Conservation (phyloP, 2,113 vertebrate species). For the Zosterops borbonicus region DNA sequence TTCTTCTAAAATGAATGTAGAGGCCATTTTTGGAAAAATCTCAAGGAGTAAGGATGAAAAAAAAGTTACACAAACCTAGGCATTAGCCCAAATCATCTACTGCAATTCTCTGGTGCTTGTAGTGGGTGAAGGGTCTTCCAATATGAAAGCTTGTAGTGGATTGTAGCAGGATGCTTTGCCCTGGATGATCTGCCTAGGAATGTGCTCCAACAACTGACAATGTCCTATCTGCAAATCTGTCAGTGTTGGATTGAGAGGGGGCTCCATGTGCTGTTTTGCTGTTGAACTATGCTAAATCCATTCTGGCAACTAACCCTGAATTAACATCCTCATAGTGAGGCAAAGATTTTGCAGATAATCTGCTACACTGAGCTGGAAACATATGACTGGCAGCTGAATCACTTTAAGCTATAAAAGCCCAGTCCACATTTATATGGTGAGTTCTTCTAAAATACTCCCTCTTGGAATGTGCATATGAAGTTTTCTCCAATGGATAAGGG, state of each 20-base stretch:
- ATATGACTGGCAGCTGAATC: background rate
- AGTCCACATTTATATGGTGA: background rate
- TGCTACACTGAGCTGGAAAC: background rate
- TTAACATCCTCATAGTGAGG: background rate
- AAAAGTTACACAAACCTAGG: background rate
- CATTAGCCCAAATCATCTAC: background rate
- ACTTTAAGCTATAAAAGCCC: background rate
- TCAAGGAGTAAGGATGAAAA: background rate
- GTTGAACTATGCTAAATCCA: background rate
- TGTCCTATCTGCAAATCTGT: background rate
- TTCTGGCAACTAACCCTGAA: background rate
- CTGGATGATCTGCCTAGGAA: background rate
- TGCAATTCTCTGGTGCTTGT: background rate
- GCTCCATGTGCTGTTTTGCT: background rate
- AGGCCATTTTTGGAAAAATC: slow-evolving; percentile 60
- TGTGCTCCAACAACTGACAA: background rate
- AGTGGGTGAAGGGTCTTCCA: background rate
- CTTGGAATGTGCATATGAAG: background rate
- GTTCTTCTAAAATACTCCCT: background rate
- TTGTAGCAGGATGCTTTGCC: background rate
- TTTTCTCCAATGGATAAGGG: background rate
- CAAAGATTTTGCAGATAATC: background rate
- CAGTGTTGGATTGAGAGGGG: background rate
- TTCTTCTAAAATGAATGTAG: slow-evolving; percentile 59
- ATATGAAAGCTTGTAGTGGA: background rate